Conservation (phyloP, 2,113 vertebrate species). For the Sander lucioperca region DNA sequence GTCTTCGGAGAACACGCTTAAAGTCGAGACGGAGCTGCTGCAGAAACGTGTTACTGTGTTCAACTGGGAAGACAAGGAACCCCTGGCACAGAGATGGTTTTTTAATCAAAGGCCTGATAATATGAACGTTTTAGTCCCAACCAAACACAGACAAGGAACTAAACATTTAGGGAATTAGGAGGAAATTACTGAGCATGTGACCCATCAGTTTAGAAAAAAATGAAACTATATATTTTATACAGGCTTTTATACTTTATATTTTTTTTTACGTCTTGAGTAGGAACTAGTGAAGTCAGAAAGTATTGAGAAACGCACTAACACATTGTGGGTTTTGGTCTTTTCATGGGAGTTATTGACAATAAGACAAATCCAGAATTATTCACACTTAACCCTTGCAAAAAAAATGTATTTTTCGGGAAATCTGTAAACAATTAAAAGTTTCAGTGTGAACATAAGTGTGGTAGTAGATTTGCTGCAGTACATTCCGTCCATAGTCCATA, state of each 20-base stretch:
- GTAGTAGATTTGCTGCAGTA: background rate
- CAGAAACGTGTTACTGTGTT: slow-evolving; percentile 13
- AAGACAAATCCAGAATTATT: no score
- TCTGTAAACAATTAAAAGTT: background rate
- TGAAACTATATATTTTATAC: background rate
- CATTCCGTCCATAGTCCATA: background rate
- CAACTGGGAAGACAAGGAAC: background rate
- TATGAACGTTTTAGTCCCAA: background rate
- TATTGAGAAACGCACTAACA: background rate
- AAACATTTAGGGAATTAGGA: no score
- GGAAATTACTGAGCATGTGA: no score
- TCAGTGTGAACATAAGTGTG: background rate
- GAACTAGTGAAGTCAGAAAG: background rate
- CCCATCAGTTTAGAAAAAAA: background rate
- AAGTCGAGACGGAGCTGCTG: slow-evolving; percentile 33
- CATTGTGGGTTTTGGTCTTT: background rate
- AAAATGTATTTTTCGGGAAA: background rate
- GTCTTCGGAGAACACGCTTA: background rate
- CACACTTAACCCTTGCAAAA: no score
- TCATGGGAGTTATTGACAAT: background rate
- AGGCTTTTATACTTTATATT: no score
- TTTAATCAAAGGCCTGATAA: background rate
- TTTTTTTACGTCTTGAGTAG: background rate
- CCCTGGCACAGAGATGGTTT: background rate
- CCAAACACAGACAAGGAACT: slow-evolving; percentile 10